Conservation (phyloP, 2,113 vertebrate species). For the Oryzias melastigma region DNA sequence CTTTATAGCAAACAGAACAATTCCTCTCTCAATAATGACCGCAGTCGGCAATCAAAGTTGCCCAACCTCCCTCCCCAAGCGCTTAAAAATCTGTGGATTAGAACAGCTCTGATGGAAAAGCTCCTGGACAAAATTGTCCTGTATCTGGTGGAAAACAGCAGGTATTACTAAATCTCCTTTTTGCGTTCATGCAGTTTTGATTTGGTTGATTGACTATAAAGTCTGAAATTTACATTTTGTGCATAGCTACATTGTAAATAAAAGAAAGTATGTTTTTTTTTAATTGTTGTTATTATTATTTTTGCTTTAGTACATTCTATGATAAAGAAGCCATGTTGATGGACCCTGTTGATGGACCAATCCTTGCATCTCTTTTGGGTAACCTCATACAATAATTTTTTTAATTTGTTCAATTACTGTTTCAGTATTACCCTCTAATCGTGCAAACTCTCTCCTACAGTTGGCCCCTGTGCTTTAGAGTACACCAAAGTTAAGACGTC, state of each 20-base stretch:
- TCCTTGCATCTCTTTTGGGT: conserved; percentile 94
- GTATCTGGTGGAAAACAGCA: conserved; percentile 94
- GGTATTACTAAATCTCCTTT: conserved; percentile 67
- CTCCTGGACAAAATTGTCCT: conserved; percentile 94
- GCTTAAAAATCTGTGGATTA: conserved; percentile 93
- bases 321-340: conserved; percentile 95
- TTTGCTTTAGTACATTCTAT: conserved; percentile 86
- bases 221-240: background rate
- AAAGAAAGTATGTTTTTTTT: background rate
- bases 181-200: background rate
- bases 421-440: background rate
- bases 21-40: conserved; percentile 82
- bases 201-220: background rate
- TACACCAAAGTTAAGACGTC: conserved; percentile 98
- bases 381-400: conserved; percentile 28
- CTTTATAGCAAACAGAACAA: conserved; percentile 86
- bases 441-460: conserved; percentile 60
- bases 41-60: conserved; percentile 77
- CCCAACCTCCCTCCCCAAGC: conserved; percentile 88
- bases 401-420: background rate
- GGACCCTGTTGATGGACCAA: conserved; percentile 94
- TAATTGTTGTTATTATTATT: conserved; percentile 3
- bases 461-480: conserved; percentile 95
- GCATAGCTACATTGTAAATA: background rate
- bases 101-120: conserved; percentile 94